Evolutionary conservation across 2,888 invertebrate species (phyloP), one percentile per base, ranked within the genome.

Genomic region (Octonoba sinensis): DNA sequence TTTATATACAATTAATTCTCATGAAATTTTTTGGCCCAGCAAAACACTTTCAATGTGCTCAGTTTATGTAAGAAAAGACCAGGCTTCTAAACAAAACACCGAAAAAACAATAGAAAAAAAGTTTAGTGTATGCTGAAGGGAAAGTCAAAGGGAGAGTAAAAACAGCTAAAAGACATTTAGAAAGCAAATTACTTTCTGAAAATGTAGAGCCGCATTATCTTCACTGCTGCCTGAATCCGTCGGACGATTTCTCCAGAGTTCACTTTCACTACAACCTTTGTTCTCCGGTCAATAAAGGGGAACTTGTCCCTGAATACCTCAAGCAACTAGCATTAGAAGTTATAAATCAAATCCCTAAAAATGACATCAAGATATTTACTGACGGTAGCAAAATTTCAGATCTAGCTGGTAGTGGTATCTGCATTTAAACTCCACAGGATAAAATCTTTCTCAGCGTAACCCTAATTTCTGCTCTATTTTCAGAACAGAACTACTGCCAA

Each of bases 351-450:
- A 57, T 57, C 4, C 57, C 57, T 57, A 20, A 57, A 57, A 57
- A n/a, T 57, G 57, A 18, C 57, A 57, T 57, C 15, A 57, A 57
- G 57, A 57, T n/a, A n/a, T n/a, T n/a, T n/a, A n/a, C n/a, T n/a
- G n/a, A n/a, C n/a, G n/a, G n/a, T n/a, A n/a, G n/a, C 24, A 57
- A 57, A 57, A 57, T 22, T n/a, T 8, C 4, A 12, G 57, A 57
- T 57, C 57, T 57, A 4, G 22, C 57, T 3, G 15, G 54, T 54
- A 54, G 57, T 20, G 57, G 57, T 24, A 57, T 20, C 22, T 57
- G 13, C 4, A 57, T 57, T 57, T 8, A 57, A 22, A 57, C 22
- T 22, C 57, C 57, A 12, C 20, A 22, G 4, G 15, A 12, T 24
- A 54, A 47, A n/a, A n/a, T n/a, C n/a, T n/a, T n/a, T n/a, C n/a